Percentiles rank a stretch among this genome's conserved stretches.
These are phyloP conservation scores for Plestiodon gilberti DNA, from an alignment of 2,113 vertebrate genomes.

Conservation along the genomic window DNA sequence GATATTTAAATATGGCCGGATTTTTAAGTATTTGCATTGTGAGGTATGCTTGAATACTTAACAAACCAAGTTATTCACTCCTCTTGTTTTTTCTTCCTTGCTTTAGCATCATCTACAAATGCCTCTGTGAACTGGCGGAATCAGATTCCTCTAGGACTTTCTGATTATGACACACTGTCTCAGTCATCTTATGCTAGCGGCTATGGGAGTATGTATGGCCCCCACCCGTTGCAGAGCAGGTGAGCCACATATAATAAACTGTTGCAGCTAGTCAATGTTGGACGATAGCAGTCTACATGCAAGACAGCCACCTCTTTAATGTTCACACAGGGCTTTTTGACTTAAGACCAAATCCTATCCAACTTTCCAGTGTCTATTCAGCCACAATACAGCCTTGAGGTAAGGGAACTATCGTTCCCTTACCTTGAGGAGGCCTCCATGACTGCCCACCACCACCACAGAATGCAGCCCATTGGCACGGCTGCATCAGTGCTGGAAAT, in stretches of 20 bases:
- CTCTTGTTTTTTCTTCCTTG: neutral
- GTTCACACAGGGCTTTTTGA: no score
- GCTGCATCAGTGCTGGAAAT: no score
- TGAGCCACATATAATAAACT: slow-evolving; percentile 70
- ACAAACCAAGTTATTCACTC: slow-evolving; percentile 10
- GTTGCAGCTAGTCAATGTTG: neutral
- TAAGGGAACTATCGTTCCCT: no score
- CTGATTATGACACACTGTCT: slow-evolving; percentile 79
- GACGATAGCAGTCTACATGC: neutral
- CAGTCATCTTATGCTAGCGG: slow-evolving; percentile 82
- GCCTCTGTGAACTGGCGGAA: slow-evolving; percentile 84
- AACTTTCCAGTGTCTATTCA: no score
- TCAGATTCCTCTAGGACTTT: slow-evolving; percentile 77
- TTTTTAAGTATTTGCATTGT: neutral
- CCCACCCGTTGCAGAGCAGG: slow-evolving; percentile 87
- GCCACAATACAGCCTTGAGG: no score
- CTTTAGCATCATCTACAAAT: slow-evolving; percentile 82
- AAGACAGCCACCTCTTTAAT: accelerated
- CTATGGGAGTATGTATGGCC: slow-evolving; percentile 80
- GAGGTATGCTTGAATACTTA: accelerated
- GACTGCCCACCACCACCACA: no score
- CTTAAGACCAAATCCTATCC: no score
- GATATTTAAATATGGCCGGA: accelerated
- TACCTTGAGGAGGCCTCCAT: no score
- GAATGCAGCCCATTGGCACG: no score